These are phyloP conservation scores for Saccostrea glomerata DNA, from an alignment of 1,140 invertebrate genomes.

Conservation along the genomic window DNA sequence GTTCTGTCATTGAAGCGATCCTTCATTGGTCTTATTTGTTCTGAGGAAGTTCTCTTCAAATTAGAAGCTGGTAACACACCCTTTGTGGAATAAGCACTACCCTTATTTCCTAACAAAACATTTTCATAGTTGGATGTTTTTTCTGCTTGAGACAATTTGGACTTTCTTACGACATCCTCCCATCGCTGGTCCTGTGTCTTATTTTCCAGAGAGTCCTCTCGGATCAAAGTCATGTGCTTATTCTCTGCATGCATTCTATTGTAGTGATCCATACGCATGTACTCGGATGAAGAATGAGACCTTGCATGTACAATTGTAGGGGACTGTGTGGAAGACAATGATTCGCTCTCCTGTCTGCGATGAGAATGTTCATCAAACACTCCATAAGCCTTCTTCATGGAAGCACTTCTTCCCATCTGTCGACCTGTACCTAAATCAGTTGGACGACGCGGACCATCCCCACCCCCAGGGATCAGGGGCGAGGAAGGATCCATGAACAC, in stretches of 20 bases:
- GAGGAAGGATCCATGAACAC: slow-evolving; percentile 55
- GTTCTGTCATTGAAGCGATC: slow-evolving; percentile 74
- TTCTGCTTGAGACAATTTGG: slow-evolving; percentile 30
- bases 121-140: slow-evolving; percentile 48
- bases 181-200: slow-evolving; percentile 56
- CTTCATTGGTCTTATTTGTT: slow-evolving; percentile 70
- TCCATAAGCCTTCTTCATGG: slow-evolving; percentile 73
- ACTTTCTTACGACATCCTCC: slow-evolving; percentile 58
- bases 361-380: slow-evolving; percentile 67
- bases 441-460: background rate
- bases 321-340: slow-evolving; percentile 41
- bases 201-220: slow-evolving; percentile 65
- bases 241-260: slow-evolving; percentile 53
- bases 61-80: slow-evolving; percentile 40
- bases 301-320: slow-evolving; percentile 51
- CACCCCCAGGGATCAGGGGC: background rate
- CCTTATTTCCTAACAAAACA: slow-evolving; percentile 17
- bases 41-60: slow-evolving; percentile 70
- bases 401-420: slow-evolving; percentile 60
- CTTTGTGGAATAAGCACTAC: background rate
- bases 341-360: slow-evolving; percentile 61
- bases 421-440: background rate
- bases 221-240: slow-evolving; percentile 65
- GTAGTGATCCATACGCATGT: slow-evolving; percentile 63
- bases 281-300: slow-evolving; percentile 62